Evolutionary conservation across 1,140 invertebrate genomes (phyloP), one percentile per base, ranked within the genome.

Genomic region (Augochlora pura): DNA sequence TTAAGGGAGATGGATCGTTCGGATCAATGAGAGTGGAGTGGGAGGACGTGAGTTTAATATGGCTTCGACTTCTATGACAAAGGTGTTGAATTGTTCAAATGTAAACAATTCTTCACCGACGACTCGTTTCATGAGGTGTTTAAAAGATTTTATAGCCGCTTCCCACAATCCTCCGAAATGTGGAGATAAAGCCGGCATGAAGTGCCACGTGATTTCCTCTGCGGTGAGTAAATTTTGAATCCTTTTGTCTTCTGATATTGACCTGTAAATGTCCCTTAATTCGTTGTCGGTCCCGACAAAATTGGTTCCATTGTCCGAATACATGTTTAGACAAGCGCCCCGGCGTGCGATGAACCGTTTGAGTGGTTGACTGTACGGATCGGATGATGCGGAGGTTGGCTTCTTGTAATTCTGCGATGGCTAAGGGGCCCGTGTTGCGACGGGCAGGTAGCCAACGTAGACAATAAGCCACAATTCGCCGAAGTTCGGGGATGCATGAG

Each of bases 31-130:
- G 9, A 86, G 8, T 0, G 82, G 72, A 21, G 63, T 82, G 25
- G 84, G 59, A 0, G 87, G 83, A 5, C 86, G 54, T 2, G 85
- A 87, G 54, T 88, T 88, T 23, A 86, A 63, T 18, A 63, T 60
- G 5, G 81, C 81, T 57, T 87, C 87, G 12, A 87, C 74, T 80
- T 86, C 67, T 1, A 38, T 54, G 9, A 84, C 62, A 4, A 87
- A 18, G 0, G 84, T 87, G 14, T 60, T 54, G n/a, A 83, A 80
- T 52, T 86, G 70, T 75, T 87, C 83, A 23, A 71, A 85, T 18
- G 64, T 86, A 12, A 88, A 76, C 27, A 69, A 23, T 9, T 42
- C 49, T 18, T 60, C 23, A 14, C 59, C 59, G 10, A 60, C 59
- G 6, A 60, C 59, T 2, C 59, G 23, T 23, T 60, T 60, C 7